These are phyloP conservation scores for Leuctra nigra DNA, from an alignment of 2,888 invertebrate species.

Conservation along the genomic window DNA sequence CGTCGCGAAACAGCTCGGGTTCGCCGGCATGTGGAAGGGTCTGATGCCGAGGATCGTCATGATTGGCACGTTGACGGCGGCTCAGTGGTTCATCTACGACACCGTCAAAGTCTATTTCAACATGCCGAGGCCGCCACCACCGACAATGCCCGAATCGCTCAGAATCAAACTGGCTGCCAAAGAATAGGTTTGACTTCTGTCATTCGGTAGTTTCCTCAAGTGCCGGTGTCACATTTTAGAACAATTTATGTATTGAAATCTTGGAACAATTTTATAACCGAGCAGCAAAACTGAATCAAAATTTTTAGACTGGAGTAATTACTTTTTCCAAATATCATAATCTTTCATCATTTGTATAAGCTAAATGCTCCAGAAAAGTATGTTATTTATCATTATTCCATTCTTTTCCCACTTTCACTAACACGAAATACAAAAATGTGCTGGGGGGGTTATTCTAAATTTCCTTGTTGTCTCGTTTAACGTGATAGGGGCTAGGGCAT, in stretches of 20 bases:
- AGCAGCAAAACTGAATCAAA: too few species aligned
- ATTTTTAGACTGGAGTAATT: too few species aligned
- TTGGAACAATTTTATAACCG: too few species aligned
- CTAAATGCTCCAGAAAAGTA: too few species aligned
- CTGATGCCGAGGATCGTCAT: slow-evolving; percentile 88
- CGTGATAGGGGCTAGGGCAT: too few species aligned
- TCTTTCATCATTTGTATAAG: too few species aligned
- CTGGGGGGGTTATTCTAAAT: too few species aligned
- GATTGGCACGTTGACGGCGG: slow-evolving; percentile 93
- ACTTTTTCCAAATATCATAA: too few species aligned
- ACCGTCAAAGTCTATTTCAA: slow-evolving; percentile 80
- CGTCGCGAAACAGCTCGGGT: slow-evolving; percentile 68
- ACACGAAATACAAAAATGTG: too few species aligned
- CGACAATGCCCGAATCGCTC: slow-evolving; percentile 92
- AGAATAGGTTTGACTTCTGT: slow-evolving; percentile 1
- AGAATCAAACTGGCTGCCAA: slow-evolving; percentile 55
- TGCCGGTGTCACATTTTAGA: slow-evolving; percentile 17
- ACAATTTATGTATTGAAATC: slow-evolving; percentile 10
- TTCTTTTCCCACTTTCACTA: too few species aligned
- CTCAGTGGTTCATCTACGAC: slow-evolving; percentile 97
- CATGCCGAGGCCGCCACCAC: slow-evolving; percentile 93
- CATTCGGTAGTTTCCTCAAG: not conserved
- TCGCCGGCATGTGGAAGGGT: slow-evolving; percentile 78
- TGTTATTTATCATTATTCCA: too few species aligned
- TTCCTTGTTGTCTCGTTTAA: too few species aligned